Evolutionary conservation across 92 coral and sea anemone species (phyloP).

Genomic region (Paramuricea clavata): DNA sequence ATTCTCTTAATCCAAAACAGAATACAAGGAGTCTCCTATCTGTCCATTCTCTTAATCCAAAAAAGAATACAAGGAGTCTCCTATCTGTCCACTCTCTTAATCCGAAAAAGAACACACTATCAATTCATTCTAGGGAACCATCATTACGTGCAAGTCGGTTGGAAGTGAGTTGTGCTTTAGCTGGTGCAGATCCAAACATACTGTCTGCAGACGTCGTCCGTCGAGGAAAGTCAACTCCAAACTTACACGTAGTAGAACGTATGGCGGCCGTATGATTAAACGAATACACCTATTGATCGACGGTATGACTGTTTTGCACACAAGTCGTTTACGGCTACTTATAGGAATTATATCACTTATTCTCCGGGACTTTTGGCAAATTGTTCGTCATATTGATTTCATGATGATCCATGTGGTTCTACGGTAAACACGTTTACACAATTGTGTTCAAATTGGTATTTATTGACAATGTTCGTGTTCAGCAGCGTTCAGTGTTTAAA

Average conservation of each 20-base stretch:
- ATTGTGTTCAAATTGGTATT: background rate
- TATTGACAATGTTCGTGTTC: background rate
- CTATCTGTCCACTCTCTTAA: background rate
- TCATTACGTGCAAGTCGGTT: slow-evolving; percentile 19
- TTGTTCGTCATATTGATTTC: background rate
- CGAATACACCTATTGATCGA: background rate
- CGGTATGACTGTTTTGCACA: slow-evolving; percentile 5
- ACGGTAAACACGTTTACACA: background rate
- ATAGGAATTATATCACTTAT: background rate
- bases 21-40: background rate
- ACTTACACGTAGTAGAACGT: slow-evolving; percentile 20
- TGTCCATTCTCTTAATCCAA: background rate
- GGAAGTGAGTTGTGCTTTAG: slow-evolving; percentile 18
- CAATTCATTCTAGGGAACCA: slow-evolving; percentile 4
- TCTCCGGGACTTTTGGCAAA: background rate
- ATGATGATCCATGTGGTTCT: background rate
- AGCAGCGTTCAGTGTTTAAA: background rate
- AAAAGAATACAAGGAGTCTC: background rate
- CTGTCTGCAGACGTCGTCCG: background rate
- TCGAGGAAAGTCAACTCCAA: background rate
- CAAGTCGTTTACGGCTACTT: background rate
- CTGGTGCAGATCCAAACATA: background rate
- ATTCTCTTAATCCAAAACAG: background rate
- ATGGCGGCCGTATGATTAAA: slow-evolving; percentile 29
- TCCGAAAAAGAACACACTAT: background rate